Base-by-base conservation (phyloP, 2,888 invertebrate species). In the Sthenelais limicola region DNA sequence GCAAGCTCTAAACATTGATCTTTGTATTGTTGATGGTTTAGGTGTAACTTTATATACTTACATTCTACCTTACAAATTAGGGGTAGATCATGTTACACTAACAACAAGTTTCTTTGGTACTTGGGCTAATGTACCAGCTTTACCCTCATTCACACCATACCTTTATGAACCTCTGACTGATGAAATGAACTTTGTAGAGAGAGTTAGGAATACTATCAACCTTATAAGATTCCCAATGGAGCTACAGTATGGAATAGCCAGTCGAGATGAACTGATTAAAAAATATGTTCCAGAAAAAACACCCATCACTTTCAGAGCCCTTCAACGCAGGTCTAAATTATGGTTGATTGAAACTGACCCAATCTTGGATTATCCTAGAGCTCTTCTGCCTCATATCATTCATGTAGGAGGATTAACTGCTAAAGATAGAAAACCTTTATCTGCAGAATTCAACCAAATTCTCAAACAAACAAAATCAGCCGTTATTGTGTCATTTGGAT, bases 91-190 rank as follows among this genome's bases (percentile, higher is more conserved):
- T 18, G n/a, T 51, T 51, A 51, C 21, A 21, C 51, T 51, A 4
- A 26, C 26, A 4, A 51, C 75, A 5, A 56, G 68, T 21, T 75
- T 72, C 32, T 68, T 74, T 58, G 68, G 71, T 1, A 74, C 74
- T 73, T 26, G 74, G 51, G 51, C 33, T 33, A 49, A 74, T 4
- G 66, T 54, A n/a, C 75, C 72, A 0, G 71, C 71, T 48, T 49
- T 74, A 0, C 75, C 75, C 24, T 75, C 75, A 21, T 67, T 67
- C 43, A 74, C 72, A 15, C 75, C 73, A 3, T 74, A 72, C 48
- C 62, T 33, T 0, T 15, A 70, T 15, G 52, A 26, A 21, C n/a
- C 43, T 18, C 58, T 33, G 24, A 68, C 73, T 5, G 62, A 71
- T 32, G n/a, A 47, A 30, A 75, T 75, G 75, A 74, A 71, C 24